Percentiles rank a stretch among this genome's conserved stretches.
These are phyloP conservation scores for Dyspetes luteomarginatus DNA, from an alignment of 2,888 invertebrate species.

Conservation along the genomic window DNA sequence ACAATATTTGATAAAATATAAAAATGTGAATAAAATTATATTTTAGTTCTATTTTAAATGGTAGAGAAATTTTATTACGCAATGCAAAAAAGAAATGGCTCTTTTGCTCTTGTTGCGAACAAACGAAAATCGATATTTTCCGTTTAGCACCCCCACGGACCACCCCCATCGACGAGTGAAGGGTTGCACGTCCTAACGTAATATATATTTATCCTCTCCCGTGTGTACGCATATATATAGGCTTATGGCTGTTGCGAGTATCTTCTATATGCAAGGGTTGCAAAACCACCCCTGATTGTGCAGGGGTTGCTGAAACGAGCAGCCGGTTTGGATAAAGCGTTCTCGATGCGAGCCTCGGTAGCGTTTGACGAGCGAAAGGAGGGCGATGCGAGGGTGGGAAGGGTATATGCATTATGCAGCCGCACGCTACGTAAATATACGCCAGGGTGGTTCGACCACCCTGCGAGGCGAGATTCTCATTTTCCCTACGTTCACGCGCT, in stretches of 20 bases:
- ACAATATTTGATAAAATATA: no score
- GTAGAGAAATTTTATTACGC: neutral
- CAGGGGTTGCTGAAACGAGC: constrained; percentile 22
- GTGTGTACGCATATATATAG: neutral
- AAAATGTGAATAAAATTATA: no score
- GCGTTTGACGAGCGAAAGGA: constrained; percentile 35
- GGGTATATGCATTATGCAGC: constrained; percentile 72
- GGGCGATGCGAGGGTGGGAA: constrained; percentile 16
- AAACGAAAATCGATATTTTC: constrained; percentile 51
- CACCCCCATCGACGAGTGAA: constrained; percentile 24
- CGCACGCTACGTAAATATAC: constrained; percentile 72
- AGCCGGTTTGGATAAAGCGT: constrained; percentile 50
- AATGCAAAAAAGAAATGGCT: neutral
- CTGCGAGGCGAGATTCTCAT: constrained; percentile 62
- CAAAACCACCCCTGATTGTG: constrained; percentile 49
- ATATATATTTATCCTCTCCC: constrained; percentile 13
- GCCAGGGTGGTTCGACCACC: constrained; percentile 65
- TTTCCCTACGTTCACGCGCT: constrained; percentile 19
- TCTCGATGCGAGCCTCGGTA: constrained; percentile 31
- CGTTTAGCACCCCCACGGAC: constrained; percentile 18
- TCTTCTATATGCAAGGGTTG: constrained; percentile 37
- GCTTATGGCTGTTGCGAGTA: constrained; percentile 32
- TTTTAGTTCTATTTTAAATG: no score
- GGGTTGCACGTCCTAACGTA: constrained; percentile 26
- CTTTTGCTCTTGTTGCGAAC: neutral